A percentile compares a stretch with the other conserved stretches of the same genome.
phyloP scores from a whole-genome alignment of 92 coral and sea anemone species.

The Phenganax marumi region DNA sequence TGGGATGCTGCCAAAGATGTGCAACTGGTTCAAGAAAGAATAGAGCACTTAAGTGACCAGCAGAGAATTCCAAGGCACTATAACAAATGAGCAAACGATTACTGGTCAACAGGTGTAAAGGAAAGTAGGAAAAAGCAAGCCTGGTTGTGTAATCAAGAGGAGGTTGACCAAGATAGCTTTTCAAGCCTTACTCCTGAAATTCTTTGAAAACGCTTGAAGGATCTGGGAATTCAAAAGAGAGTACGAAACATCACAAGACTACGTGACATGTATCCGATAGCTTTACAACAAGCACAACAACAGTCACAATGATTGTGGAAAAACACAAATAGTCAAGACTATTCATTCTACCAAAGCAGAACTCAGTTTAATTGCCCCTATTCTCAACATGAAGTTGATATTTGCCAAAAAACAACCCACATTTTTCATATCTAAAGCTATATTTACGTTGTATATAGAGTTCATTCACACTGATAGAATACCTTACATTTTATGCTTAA shows the following conservation, averaged over 20 bases:
- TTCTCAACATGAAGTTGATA: too few species aligned
- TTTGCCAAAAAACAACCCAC: neutral
- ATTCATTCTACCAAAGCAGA: too few species aligned
- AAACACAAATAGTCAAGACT: too few species aligned
- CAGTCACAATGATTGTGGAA: neutral
- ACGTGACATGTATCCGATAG: slow-evolving; percentile 30
- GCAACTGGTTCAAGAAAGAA: slow-evolving; percentile 18
- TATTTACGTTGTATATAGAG: neutral
- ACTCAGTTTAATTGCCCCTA: too few species aligned
- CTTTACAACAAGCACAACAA: neutral
- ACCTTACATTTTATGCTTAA: neutral
- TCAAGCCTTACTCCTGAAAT: slow-evolving; percentile 32
- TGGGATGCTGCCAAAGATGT: slow-evolving; percentile 44
- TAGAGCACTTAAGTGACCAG: slow-evolving; percentile 26
- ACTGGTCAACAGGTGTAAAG: slow-evolving; percentile 5
- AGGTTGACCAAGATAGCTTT: slow-evolving; percentile 1
- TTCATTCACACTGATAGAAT: neutral
- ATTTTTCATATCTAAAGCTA: neutral
- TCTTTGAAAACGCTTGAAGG: slow-evolving; percentile 38
- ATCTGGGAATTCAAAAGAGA: slow-evolving; percentile 41
- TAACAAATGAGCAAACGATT: slow-evolving; percentile 32
- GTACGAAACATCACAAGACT: slow-evolving; percentile 39
- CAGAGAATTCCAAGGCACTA: slow-evolving; percentile 44
- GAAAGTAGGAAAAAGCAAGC: slow-evolving; percentile 42
- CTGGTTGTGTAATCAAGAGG: slow-evolving; percentile 24